These are phyloP conservation scores for Philantomba maxwellii DNA, from an alignment of 2,113 vertebrate genomes.

Conservation along the genomic window DNA sequence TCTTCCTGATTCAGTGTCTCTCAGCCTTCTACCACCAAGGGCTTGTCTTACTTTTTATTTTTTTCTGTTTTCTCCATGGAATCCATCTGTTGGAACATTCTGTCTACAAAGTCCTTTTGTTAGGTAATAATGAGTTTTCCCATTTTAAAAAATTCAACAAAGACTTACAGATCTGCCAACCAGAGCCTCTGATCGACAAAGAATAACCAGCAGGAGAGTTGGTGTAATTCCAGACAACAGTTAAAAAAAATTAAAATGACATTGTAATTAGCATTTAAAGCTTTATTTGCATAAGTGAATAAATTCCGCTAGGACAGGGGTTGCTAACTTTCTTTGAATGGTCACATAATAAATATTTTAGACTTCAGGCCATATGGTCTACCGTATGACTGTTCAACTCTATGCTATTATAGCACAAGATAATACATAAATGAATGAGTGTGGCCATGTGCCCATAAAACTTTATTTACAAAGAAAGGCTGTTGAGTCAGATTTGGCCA, in stretches of 20 bases:
- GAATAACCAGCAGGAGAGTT: neutral
- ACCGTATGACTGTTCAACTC: neutral
- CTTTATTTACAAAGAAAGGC: neutral
- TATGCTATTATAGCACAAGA: neutral
- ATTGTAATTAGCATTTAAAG: constrained; percentile 2
- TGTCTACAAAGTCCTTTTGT: constrained; percentile 31
- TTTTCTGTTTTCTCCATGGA: neutral
- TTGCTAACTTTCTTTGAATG: neutral
- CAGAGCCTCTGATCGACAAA: constrained; percentile 15
- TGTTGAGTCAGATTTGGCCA: neutral
- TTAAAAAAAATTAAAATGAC: neutral
- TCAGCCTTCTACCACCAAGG: neutral
- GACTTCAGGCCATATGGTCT: neutral
- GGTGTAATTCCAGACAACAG: neutral
- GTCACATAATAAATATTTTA: neutral
- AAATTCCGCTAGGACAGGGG: neutral
- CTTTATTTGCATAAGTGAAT: neutral
- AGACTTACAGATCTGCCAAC: neutral
- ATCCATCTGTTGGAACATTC: constrained; percentile 43
- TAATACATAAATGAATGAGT: neutral
- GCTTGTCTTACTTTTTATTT: neutral
- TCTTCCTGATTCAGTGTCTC: neutral
- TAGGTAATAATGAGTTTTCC: constrained; percentile 43
- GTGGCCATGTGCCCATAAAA: neutral
- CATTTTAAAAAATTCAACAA: constrained; percentile 49